Conservation (phyloP, 2,797 vertebrate genomes). For the Acomys russatus region DNA sequence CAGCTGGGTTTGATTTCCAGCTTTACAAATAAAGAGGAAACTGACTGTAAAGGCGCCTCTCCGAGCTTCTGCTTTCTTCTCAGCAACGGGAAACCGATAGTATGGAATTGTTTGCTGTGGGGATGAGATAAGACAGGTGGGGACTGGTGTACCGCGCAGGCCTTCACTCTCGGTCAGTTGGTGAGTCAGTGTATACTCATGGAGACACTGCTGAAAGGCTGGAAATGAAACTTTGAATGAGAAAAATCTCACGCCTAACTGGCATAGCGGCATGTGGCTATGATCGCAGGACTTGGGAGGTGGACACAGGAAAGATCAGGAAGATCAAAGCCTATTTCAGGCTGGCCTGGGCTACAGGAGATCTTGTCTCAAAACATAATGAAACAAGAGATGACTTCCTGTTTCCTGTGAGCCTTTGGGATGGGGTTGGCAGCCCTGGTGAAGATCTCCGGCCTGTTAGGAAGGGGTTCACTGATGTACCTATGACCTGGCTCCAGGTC, state of each 20-base stretch:
- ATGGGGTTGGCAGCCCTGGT: background rate
- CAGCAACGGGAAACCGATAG: background rate
- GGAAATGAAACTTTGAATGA: background rate
- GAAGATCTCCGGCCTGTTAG: background rate
- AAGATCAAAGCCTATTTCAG: background rate
- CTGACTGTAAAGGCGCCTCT: background rate
- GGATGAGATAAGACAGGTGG: background rate
- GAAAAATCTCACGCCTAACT: background rate
- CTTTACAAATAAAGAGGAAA: background rate
- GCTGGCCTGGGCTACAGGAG: background rate
- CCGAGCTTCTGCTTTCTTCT: background rate
- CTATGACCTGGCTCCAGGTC: background rate
- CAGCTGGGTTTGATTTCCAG: background rate
- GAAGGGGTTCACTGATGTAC: background rate
- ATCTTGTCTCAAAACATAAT: background rate
- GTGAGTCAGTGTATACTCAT: background rate
- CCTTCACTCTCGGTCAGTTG: background rate
- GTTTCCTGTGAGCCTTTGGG: background rate
- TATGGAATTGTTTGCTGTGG: too few relatives aligned
- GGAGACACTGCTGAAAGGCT: background rate
- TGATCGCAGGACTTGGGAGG: background rate
- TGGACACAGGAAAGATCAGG: too few relatives aligned
- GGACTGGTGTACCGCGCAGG: background rate
- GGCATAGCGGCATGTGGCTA: too few relatives aligned
- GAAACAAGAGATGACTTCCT: background rate